These are phyloP conservation scores for Labeo catla DNA, from an alignment of 2,113 vertebrate genomes.

Conservation along the genomic window DNA sequence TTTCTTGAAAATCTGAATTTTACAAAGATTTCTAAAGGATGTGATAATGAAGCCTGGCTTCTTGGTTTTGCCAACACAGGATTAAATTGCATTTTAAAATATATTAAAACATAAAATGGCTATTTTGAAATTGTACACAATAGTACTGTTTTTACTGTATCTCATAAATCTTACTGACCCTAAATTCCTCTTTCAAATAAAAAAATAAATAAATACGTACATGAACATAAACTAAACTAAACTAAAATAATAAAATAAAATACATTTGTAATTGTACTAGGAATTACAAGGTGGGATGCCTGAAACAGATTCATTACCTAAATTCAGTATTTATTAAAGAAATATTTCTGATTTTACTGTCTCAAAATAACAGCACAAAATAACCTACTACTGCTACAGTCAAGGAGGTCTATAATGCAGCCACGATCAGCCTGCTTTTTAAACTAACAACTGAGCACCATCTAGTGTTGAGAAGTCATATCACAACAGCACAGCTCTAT, in stretches of 20 bases:
- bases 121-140: neutral
- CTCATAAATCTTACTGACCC: neutral
- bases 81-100: neutral
- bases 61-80: neutral
- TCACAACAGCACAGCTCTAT: constrained; percentile 35
- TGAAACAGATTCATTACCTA: neutral
- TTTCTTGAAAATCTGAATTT: neutral
- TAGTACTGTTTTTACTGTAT: neutral
- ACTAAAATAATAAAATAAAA: neutral
- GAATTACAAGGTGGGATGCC: neutral
- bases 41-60: neutral
- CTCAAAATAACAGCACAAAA: neutral
- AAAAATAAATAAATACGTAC: neutral
- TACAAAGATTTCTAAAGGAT: neutral
- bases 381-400: neutral
- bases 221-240: too few species aligned
- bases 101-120: neutral
- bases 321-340: neutral
- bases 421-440: neutral
- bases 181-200: neutral
- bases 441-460: constrained; percentile 50
- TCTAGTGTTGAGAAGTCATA: constrained; percentile 52
- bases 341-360: neutral
- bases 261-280: neutral
- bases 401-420: neutral